Base-by-base conservation (phyloP, 2,113 vertebrate genomes). In the Panthera leo region DNA sequence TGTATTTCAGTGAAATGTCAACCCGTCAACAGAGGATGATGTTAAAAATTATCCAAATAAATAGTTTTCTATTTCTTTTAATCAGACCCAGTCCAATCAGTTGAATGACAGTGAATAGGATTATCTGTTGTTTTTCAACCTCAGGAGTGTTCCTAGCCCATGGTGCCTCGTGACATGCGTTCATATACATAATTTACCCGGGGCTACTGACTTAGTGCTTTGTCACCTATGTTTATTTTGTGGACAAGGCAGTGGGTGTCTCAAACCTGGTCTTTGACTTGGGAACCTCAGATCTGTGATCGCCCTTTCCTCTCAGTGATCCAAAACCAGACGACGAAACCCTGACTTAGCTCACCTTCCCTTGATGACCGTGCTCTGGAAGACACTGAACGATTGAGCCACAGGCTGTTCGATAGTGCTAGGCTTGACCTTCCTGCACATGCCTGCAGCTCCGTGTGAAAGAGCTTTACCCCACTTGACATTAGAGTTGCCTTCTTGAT, bases 1-100 rank as follows among this genome's bases (percentile, higher is more conserved):
- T 97, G 31, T 96, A 96, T 98, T 96, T 98, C 97, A 95, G 95
- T 98, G 97, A 97, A 97, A 98, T 98, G 97, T 96, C 98, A 97
- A 98, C 34, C 96, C 86, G 27, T 86, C 85, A 51, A 80, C 97
- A 96, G 94, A 97, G 97, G 96, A 95, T 95, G 91, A 97, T 98
- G 82, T 85, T 85, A 94, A 97, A 96, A 95, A 87, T 98, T 92
- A 67, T 97, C 95, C 97, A 96, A 97, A 98, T 97, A 98, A 98
- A 97, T 91, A 96, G 95, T 89, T 98, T 97, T 13, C 83, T 98
- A 98, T 98, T 98, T 97, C 97, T 98, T 98, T 94, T 97, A 36
- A 85, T 97, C 19, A 61, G 42, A 83, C 76, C 89, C 96, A 98
- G 96, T 98, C 48, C 93, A 76, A 21, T 98, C 76, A 94, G 97